These are phyloP conservation scores for Dipodomys merriami DNA, from an alignment of 2,113 vertebrate genomes.

Conservation along the genomic window DNA sequence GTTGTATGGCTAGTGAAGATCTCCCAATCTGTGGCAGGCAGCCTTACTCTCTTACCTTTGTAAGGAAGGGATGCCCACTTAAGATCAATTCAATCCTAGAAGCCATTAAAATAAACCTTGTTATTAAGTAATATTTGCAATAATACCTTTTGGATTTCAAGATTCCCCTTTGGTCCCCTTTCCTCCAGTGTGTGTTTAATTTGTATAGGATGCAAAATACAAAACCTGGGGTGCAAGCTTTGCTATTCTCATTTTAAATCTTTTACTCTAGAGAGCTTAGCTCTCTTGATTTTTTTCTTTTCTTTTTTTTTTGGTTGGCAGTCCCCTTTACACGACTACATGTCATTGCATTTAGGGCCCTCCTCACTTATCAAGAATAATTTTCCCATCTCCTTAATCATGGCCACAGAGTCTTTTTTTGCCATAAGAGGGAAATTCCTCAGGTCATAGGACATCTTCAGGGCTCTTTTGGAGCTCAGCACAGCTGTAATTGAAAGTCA, in stretches of 20 bases:
- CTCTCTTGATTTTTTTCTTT: background rate
- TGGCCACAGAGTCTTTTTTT: background rate
- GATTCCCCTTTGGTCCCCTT: background rate
- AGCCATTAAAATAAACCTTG: background rate
- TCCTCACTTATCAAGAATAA: background rate
- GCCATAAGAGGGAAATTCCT: background rate
- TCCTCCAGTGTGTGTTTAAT: background rate
- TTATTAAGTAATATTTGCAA: background rate
- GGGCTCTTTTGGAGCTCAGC: no score
- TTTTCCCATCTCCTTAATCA: background rate
- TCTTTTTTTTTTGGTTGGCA: background rate
- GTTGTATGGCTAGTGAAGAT: no score
- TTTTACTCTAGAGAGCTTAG: background rate
- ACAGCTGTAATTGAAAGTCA: fast-evolving
- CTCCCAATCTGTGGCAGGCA: no score
- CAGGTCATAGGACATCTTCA: background rate
- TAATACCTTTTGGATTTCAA: background rate
- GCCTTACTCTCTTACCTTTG: background rate
- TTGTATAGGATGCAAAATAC: background rate
- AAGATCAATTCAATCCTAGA: background rate
- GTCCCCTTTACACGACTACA: background rate
- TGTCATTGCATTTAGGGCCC: background rate
- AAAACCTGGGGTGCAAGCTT: background rate
- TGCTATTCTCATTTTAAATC: background rate
- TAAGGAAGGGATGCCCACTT: no score